Evolutionary conservation across 2,797 vertebrate genomes (phyloP), one percentile per base, ranked within the genome.

Genomic region (Odontamblyopus rebecca): DNA sequence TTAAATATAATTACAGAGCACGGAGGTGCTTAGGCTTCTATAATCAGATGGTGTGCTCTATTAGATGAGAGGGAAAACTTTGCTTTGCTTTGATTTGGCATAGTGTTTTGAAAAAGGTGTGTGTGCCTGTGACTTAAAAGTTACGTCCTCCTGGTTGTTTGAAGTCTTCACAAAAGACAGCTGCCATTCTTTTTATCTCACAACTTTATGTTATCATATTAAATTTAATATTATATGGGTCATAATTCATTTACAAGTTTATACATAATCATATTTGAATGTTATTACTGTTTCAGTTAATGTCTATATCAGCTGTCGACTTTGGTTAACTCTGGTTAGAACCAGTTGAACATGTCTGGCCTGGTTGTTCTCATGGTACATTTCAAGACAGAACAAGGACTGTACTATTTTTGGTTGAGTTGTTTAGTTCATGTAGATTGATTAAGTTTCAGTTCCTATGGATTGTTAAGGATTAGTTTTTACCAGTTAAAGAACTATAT

Each of bases 1-100:
- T 76, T 69, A 70, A 90, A 87, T 89, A 91, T 88, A 92, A 93
- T 93, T 91, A 93, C 85, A 90, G 90, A 87, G 84, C 79, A 87
- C 88, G 88, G 87, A 59, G n/a, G 71, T 73, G 68, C 74, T 70
- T 71, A 72, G 61, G 80, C 86, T 86, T 90, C 93, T 94, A 87
- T 94, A 94, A 93, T 94, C 91, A 92, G 85, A 77, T 18, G 68
- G 86, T 83, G 86, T 76, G 80, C 80, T 89, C 87, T 80, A 77
- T 80, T 76, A 82, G 86, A 93, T 92, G 89, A 92, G 84, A 89
- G 85, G 74, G 75, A 78, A 85, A 88, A 26, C 32, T 78, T 38
- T 38, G 35, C 35, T 38, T 38, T 73, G 67, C 91, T 93, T 90
- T 91, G 89, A 93, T 91, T 88, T 83, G 75, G 82, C 71, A 66